A percentile compares a stretch with the other conserved stretches of the same genome.
Evolutionary conservation across 2,888 invertebrate species (phyloP).

Genomic region (Rhaphigaster nebulosa): DNA sequence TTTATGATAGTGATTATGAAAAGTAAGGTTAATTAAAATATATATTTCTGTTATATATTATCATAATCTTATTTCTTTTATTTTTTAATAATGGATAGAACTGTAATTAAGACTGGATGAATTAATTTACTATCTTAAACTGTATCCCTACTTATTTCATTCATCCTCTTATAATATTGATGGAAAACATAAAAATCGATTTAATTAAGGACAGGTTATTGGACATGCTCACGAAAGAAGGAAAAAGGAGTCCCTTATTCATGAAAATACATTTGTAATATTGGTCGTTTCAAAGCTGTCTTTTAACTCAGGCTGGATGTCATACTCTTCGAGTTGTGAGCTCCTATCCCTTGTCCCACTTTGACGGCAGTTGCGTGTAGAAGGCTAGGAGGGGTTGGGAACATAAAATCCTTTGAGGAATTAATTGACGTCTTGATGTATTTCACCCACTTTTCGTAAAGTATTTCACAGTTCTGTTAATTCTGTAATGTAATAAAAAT

Average conservation of each 20-base stretch:
- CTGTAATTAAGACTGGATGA: no score
- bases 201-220: background rate
- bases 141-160: no score
- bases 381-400: background rate
- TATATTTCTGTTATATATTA: no score
- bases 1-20: no score
- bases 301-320: background rate
- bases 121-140: no score
- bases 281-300: background rate
- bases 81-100: no score
- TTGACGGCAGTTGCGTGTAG: background rate
- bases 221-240: background rate
- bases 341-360: background rate
- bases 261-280: background rate
- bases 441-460: background rate
- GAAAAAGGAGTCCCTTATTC: background rate
- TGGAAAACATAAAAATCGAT: background rate
- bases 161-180: no score
- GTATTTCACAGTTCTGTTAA: background rate
- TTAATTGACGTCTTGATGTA: background rate
- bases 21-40: no score
- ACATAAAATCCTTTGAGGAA: background rate
- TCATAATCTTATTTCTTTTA: no score
- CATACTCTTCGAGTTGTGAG: background rate
- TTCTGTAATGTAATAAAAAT: no score